Evolutionary conservation across 2,797 vertebrate genomes (phyloP).

Genomic region (Onychomys leucogaster): DNA sequence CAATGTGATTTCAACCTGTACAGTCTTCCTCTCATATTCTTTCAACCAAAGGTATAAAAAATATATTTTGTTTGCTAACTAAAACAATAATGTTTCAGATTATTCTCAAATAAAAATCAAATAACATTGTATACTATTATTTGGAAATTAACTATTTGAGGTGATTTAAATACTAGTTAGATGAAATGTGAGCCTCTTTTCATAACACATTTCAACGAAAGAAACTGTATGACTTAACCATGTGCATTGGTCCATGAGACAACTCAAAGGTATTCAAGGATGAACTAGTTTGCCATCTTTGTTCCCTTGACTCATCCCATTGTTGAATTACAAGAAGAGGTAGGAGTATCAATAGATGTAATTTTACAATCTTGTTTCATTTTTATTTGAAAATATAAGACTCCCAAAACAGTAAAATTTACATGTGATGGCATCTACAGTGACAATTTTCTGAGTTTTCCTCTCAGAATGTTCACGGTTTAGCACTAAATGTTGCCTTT

Average conservation of each 20-base stretch:
- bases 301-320: background rate
- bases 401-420: constrained; percentile 31
- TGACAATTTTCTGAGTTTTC: constrained; percentile 62
- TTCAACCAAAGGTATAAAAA: background rate
- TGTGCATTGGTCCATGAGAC: background rate
- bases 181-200: background rate
- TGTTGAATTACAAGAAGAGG: background rate
- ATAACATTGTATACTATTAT: background rate
- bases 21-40: background rate
- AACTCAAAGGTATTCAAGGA: background rate
- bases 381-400: constrained; percentile 16
- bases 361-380: background rate
- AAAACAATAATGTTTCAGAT: background rate
- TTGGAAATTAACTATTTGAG: background rate
- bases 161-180: background rate
- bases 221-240: background rate
- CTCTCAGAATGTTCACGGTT: background rate
- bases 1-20: background rate
- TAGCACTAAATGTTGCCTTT: constrained; percentile 74
- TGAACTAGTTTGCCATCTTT: rapidly evolving
- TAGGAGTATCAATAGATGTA: background rate
- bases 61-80: background rate
- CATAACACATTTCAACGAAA: background rate
- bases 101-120: background rate
- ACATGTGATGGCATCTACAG: constrained; percentile 34